These are phyloP conservation scores for Chelon labrosus DNA, from an alignment of 2,797 vertebrate genomes.

Conservation along the genomic window DNA sequence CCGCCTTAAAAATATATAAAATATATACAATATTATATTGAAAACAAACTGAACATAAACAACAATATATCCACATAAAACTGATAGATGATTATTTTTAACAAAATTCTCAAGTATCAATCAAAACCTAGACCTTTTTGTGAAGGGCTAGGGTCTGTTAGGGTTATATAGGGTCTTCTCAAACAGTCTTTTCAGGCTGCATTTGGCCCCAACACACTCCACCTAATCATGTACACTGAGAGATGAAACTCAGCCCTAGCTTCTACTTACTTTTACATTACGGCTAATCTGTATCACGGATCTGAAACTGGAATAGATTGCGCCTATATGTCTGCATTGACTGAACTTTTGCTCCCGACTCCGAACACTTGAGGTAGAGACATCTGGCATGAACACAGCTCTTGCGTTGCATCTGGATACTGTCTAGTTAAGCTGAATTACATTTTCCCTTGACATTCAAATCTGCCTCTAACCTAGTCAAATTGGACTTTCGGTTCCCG, in stretches of 20 bases:
- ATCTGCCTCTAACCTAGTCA: constrained; percentile 18
- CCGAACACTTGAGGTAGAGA: constrained; percentile 27
- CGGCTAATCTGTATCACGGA: constrained; percentile 9
- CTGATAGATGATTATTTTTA: no score
- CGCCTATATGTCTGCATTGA: constrained; percentile 17
- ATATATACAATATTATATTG: no score
- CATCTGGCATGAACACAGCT: constrained; percentile 24
- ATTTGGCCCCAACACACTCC: neutral
- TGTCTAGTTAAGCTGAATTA: constrained; percentile 39
- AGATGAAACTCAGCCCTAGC: neutral
- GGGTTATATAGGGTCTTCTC: no score
- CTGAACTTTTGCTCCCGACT: constrained; percentile 35
- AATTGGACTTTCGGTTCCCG: constrained; percentile 31
- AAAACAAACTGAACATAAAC: no score
- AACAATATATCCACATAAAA: no score
- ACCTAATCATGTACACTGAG: neutral
- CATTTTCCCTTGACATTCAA: constrained; percentile 49
- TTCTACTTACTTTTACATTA: neutral
- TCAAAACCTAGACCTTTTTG: no score
- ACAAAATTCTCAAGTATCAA: no score
- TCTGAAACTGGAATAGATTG: constrained; percentile 5
- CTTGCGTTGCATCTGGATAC: constrained; percentile 48
- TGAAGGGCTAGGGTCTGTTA: no score
- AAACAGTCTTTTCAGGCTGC: no score
- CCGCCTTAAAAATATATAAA: no score